These are phyloP conservation scores for Orycteropus afer DNA, from an alignment of 2,113 vertebrate genomes.

Conservation along the genomic window DNA sequence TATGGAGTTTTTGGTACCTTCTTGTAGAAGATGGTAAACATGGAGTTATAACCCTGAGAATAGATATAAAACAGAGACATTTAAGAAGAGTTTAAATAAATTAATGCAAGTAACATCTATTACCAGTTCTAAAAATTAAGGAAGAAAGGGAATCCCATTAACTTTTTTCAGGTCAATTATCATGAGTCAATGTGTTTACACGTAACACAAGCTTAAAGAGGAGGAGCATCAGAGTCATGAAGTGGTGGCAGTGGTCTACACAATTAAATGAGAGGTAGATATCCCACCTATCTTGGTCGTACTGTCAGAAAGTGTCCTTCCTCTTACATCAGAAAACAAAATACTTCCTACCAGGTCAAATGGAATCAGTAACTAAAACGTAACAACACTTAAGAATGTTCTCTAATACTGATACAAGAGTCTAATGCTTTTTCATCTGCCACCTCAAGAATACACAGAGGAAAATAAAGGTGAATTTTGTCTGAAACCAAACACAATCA, in stretches of 20 bases:
- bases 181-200: not conserved
- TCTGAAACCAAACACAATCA: constrained; percentile 42
- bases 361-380: not conserved
- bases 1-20: constrained; percentile 67
- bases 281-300: not conserved
- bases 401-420: constrained; percentile 30
- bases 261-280: not conserved
- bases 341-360: not conserved
- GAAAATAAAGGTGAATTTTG: not conserved
- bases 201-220: not conserved
- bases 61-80: constrained; percentile 61
- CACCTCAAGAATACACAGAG: constrained; percentile 2
- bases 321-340: not conserved
- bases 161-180: constrained; percentile 1
- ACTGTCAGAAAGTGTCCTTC: not conserved
- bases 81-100: constrained; percentile 67
- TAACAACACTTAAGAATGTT: not conserved
- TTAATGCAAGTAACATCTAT: constrained; percentile 52
- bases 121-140: constrained; percentile 30
- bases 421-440: constrained; percentile 18
- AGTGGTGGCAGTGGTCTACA: not conserved
- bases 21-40: constrained; percentile 73
- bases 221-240: not conserved
- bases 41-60: constrained; percentile 76
- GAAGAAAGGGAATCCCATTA: constrained; percentile 5